Evolutionary conservation across 1,140 invertebrate species (phyloP).

Genomic region (Papilio machaon): DNA sequence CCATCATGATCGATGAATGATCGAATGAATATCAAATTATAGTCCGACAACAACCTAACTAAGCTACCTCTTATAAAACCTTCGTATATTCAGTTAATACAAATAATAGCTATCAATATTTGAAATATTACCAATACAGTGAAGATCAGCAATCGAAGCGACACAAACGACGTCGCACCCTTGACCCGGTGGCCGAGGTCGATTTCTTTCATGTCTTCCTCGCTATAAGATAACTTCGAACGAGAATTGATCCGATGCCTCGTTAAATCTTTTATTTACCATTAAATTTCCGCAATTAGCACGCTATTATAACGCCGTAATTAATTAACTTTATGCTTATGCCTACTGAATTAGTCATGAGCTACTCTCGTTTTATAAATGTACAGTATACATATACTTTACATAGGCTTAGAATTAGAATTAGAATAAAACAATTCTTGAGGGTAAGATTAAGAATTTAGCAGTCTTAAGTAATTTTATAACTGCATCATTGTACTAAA

Average conservation of each 20-base stretch:
- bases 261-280: conserved; percentile 31
- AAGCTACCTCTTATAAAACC: neutral
- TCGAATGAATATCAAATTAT: neutral
- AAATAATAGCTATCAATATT: neutral
- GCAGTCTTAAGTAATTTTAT: too few species aligned
- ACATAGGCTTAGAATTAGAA: neutral
- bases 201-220: conserved; percentile 43
- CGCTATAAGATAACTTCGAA: conserved; percentile 32
- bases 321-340: conserved; percentile 12
- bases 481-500: too few species aligned
- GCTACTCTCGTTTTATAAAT: neutral
- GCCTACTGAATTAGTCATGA: conserved; percentile 7
- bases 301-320: conserved; percentile 29
- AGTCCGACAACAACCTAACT: neutral
- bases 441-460: too few species aligned
- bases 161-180: conserved; percentile 35
- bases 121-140: conserved; percentile 20
- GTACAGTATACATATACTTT: neutral
- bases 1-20: too few species aligned
- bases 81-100: conserved; percentile 5
- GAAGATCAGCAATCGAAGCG: conserved; percentile 12
- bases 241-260: conserved; percentile 27
- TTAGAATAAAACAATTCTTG: too few species aligned
- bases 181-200: conserved; percentile 43
- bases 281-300: conserved; percentile 36